Evolutionary conservation across 2,888 invertebrate species (phyloP).

Genomic region (Zootermopsis nevadensis): DNA sequence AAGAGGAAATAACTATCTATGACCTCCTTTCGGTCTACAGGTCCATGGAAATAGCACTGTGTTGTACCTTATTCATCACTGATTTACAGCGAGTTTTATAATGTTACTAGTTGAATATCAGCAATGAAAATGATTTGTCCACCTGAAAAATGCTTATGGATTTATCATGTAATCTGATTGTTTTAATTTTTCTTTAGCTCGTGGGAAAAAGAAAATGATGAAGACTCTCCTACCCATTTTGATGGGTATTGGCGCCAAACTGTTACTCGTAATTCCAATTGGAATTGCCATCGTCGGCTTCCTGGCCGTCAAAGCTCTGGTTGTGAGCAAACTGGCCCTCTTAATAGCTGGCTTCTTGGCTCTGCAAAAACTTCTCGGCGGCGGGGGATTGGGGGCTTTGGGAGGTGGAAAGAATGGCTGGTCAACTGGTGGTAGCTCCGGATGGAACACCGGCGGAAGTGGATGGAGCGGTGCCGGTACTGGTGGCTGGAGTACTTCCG

Average conservation of each 20-base stretch:
- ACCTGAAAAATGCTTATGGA: too few relatives aligned
- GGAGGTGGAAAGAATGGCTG: conserved; percentile 54
- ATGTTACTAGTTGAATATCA: too few relatives aligned
- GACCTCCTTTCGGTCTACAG: too few relatives aligned
- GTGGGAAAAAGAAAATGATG: conserved; percentile 75
- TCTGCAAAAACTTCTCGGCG: conserved; percentile 74
- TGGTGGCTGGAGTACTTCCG: conserved; percentile 61
- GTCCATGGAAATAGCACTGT: too few relatives aligned
- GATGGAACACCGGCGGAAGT: conserved; percentile 56
- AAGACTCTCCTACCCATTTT: conserved; percentile 76
- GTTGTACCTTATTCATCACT: too few relatives aligned
- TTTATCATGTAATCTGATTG: not conserved
- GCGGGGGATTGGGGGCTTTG: conserved; percentile 61
- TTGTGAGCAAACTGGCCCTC: conserved; percentile 82
- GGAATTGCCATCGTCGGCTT: conserved; percentile 78
- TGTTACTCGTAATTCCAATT: conserved; percentile 77
- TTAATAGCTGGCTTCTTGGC: conserved; percentile 77
- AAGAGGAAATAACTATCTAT: too few relatives aligned
- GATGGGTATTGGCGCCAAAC: conserved; percentile 76
- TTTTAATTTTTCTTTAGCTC: conserved; percentile 58
- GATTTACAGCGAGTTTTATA: too few relatives aligned
- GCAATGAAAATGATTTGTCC: too few relatives aligned
- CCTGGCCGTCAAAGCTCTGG: conserved; percentile 79
- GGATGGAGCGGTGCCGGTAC: conserved; percentile 58
- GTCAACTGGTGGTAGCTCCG: conserved; percentile 31